Percentiles rank a stretch among this genome's conserved stretches.
These are phyloP conservation scores for Himantopus leucocephalus DNA, from an alignment of 2,113 vertebrate species.

Conservation along the genomic window DNA sequence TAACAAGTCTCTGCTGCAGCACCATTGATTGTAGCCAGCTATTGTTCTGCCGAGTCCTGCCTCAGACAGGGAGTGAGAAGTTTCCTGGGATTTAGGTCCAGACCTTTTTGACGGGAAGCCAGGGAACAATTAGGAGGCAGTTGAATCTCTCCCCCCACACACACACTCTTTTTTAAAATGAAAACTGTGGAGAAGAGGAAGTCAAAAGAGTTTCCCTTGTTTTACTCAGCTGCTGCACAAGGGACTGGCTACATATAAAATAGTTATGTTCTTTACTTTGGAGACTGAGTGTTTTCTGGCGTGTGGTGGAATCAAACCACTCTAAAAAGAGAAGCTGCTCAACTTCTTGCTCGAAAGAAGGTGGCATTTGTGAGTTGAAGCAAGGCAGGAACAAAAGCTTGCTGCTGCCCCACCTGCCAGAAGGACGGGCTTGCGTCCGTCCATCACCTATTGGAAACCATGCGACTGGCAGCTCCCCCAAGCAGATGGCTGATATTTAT, in stretches of 20 bases:
- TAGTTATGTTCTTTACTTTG: background rate
- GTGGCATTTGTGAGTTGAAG: background rate
- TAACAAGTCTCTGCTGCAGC: background rate
- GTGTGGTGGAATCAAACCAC: background rate
- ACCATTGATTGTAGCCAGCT: background rate
- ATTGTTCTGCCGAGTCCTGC: slow-evolving; percentile 15
- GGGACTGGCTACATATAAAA: background rate
- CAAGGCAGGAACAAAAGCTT: background rate
- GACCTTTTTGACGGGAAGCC: background rate
- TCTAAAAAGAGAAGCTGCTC: background rate
- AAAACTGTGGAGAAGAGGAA: background rate
- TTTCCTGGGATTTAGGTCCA: slow-evolving; percentile 21
- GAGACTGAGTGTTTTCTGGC: background rate
- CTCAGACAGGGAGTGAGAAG: background rate
- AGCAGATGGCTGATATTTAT: background rate
- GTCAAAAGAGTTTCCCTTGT: background rate
- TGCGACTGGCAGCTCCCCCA: background rate
- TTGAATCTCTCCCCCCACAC: background rate
- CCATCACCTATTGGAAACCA: background rate
- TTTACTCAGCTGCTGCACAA: background rate
- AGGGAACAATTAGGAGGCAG: background rate
- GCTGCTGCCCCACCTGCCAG: background rate
- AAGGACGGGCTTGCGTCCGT: fast-evolving
- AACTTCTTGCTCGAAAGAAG: background rate
- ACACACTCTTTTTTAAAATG: background rate